phyloP scores from a whole-genome alignment of 2,797 vertebrate species.

The Sternotherus odoratus region DNA sequence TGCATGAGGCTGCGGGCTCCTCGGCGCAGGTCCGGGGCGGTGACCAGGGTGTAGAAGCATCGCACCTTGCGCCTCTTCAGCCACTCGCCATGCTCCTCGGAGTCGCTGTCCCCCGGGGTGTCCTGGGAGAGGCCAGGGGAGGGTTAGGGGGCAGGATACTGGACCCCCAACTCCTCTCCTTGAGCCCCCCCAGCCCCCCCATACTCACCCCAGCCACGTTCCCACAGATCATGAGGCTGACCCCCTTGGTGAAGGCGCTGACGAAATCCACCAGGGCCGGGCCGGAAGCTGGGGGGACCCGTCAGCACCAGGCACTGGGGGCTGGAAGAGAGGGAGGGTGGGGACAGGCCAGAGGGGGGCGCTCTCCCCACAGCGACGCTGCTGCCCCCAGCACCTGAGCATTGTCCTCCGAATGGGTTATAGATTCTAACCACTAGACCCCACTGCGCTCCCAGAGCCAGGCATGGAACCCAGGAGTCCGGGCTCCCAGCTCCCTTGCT shows the following conservation, averaged over 20 bases:
- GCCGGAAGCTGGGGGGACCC: conserved; percentile 80
- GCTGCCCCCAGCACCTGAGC: no score
- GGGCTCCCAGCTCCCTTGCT: no score
- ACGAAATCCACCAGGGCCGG: conserved; percentile 86
- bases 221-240: conserved; percentile 86
- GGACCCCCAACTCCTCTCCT: not conserved
- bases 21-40: conserved; percentile 65
- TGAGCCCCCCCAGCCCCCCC: no score
- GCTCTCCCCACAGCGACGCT: not conserved
- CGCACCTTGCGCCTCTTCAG: conserved; percentile 81
- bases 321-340: conserved; percentile 51
- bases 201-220: conserved; percentile 80
- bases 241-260: conserved; percentile 82
- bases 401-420: not conserved
- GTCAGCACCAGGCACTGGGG: conserved; percentile 86
- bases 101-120: not conserved
- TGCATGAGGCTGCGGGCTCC: conserved; percentile 81
- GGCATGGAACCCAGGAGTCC: no score
- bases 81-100: conserved; percentile 76
- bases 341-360: not conserved
- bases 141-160: not conserved
- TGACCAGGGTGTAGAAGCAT: conserved; percentile 80
- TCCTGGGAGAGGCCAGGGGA: not conserved
- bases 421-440: not conserved
- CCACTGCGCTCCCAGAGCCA: not conserved